Conservation (phyloP, 2,888 invertebrate genomes). For the Spicauda simplicius region DNA sequence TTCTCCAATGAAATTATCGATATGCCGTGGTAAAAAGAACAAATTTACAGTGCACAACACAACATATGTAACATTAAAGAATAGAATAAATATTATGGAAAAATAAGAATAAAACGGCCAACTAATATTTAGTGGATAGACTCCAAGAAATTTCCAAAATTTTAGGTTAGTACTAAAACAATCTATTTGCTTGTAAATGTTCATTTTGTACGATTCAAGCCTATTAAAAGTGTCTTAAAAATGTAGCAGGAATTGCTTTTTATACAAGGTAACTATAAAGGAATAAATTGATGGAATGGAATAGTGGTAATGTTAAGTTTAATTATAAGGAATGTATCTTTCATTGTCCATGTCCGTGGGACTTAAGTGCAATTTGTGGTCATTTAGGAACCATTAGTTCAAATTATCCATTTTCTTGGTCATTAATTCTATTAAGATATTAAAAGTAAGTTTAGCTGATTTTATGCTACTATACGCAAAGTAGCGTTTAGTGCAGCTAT, state of each 20-base stretch:
- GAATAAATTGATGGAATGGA: background rate
- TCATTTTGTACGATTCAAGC: constrained; percentile 39
- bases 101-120: constrained; percentile 43
- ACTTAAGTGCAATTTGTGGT: background rate
- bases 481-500: too few relatives aligned
- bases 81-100: constrained; percentile 47
- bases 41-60: constrained; percentile 55
- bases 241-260: background rate
- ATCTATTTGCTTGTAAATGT: too few relatives aligned
- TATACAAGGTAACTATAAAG: background rate
- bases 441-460: background rate
- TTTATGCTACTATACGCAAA: background rate
- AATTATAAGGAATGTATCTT: constrained; percentile 10
- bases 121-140: too few relatives aligned
- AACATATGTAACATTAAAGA: constrained; percentile 50
- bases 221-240: background rate
- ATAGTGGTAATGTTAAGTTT: background rate
- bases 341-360: background rate
- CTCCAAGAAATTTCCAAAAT: too few relatives aligned
- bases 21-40: constrained; percentile 53
- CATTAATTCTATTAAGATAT: background rate
- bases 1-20: constrained; percentile 60
- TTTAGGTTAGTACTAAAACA: too few relatives aligned
- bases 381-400: background rate
- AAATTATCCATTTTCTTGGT: background rate